These are phyloP conservation scores for Trachelus iudaicus DNA, from an alignment of 2,888 invertebrate species.

Conservation along the genomic window DNA sequence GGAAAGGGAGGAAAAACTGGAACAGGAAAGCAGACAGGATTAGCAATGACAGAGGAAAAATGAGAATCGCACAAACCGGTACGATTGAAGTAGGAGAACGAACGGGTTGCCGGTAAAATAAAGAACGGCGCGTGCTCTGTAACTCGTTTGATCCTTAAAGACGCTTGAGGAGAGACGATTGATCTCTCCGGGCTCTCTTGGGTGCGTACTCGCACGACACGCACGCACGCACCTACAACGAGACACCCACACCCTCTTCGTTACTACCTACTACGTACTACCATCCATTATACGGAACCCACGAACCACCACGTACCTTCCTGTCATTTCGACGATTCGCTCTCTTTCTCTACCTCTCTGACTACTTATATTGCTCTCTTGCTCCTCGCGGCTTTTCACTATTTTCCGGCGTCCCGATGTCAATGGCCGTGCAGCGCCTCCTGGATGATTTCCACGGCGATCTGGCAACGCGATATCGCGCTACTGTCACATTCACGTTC, in stretches of 20 bases:
- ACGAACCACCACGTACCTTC: background rate
- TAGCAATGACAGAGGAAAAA: background rate
- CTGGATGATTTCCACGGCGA: background rate
- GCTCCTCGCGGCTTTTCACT: background rate
- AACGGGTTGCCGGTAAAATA: background rate
- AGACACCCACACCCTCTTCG: background rate
- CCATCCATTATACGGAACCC: background rate
- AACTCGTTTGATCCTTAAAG: constrained; percentile 4
- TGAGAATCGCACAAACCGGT: background rate
- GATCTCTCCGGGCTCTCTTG: background rate
- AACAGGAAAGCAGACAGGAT: background rate
- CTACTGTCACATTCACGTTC: background rate
- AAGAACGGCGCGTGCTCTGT: background rate
- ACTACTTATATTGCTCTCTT: background rate
- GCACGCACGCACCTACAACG: background rate
- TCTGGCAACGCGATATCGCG: background rate
- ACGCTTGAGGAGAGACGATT: background rate
- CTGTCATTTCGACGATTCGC: background rate
- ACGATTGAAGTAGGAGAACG: background rate
- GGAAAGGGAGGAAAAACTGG: background rate
- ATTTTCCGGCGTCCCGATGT: background rate
- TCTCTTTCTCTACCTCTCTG: background rate
- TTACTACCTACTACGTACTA: background rate
- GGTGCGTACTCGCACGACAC: background rate
- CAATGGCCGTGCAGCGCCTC: background rate